These are phyloP conservation scores for Leuciscus idus DNA, from an alignment of 2,113 vertebrate genomes.

Conservation along the genomic window DNA sequence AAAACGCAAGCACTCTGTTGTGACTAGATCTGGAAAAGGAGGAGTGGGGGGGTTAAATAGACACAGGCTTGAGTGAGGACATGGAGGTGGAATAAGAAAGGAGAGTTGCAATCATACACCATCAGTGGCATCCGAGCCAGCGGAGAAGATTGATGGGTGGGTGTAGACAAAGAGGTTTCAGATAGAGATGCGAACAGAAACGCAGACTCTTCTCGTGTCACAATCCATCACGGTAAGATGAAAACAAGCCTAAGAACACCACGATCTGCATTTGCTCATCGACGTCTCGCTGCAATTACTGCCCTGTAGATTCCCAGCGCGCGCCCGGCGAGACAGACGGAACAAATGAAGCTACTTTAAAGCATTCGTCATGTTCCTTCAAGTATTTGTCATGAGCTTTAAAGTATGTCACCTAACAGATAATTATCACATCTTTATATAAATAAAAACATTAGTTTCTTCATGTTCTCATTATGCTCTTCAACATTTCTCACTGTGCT, in stretches of 20 bases:
- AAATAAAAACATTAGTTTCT: neutral
- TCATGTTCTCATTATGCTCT: constrained; percentile 6
- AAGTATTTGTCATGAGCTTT: neutral
- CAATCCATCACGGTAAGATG: constrained; percentile 18
- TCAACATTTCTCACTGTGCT: neutral
- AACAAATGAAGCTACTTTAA: constrained; percentile 31
- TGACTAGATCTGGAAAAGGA: neutral
- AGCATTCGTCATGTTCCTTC: neutral
- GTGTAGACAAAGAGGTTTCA: constrained; percentile 30
- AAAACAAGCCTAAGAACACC: constrained; percentile 13
- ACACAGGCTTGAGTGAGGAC: constrained; percentile 5
- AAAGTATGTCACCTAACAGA: constrained; percentile 16
- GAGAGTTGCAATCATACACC: constrained; percentile 50
- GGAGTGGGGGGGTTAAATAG: constrained; percentile 14
- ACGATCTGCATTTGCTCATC: constrained; percentile 11
- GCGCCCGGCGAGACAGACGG: constrained; percentile 6
- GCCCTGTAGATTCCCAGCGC: constrained; percentile 22
- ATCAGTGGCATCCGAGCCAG: constrained; percentile 37
- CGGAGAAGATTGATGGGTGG: constrained; percentile 39
- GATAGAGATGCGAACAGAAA: constrained; percentile 10
- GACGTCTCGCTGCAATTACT: constrained; percentile 37
- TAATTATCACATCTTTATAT: constrained; percentile 21
- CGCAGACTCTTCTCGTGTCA: constrained; percentile 25
- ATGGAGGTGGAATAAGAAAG: constrained; percentile 31
- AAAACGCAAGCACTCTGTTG: neutral